A percentile compares a stretch with the other conserved stretches of the same genome.
Conservation (phyloP, 2,113 vertebrate genomes). For the Rhegmatorhina hoffmannsi region DNA sequence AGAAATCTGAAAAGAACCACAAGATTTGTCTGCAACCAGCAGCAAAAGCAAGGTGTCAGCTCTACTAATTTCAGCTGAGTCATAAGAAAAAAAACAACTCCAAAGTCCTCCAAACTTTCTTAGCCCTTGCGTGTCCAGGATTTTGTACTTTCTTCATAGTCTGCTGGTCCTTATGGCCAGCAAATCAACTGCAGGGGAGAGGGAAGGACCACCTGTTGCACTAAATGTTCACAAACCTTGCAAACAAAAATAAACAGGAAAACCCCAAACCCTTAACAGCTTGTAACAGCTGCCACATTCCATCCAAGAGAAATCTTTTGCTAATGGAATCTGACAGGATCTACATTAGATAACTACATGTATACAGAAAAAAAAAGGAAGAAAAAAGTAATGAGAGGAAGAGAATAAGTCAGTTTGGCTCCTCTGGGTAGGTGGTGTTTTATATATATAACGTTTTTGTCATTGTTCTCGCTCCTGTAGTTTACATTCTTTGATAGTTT, state of each 20-base stretch:
- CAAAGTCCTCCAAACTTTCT: background rate
- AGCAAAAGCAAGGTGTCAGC: background rate
- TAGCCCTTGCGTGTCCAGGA: background rate
- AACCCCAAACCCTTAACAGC: conserved; percentile 4
- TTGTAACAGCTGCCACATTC: conserved; percentile 62
- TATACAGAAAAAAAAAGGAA: background rate
- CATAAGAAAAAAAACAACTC: background rate
- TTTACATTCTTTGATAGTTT: background rate
- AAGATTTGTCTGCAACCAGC: background rate
- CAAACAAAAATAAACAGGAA: conserved; percentile 46
- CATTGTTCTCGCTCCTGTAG: background rate
- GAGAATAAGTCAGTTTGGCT: background rate
- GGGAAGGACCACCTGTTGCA: conserved; percentile 33
- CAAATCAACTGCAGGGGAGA: background rate
- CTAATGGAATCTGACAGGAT: conserved; percentile 1
- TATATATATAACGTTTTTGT: background rate
- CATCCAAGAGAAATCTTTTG: conserved; percentile 30
- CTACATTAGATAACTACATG: background rate
- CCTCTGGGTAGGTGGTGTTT: background rate
- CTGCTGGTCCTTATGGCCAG: background rate
- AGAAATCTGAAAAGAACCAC: background rate
- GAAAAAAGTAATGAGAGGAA: background rate
- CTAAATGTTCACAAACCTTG: conserved; percentile 19
- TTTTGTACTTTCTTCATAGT: background rate
- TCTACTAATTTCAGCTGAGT: background rate